Percentiles rank a stretch among this genome's conserved stretches.
Evolutionary conservation across 92 coral and sea anemone species (phyloP).

Genomic region (Heliopora coerulea): DNA sequence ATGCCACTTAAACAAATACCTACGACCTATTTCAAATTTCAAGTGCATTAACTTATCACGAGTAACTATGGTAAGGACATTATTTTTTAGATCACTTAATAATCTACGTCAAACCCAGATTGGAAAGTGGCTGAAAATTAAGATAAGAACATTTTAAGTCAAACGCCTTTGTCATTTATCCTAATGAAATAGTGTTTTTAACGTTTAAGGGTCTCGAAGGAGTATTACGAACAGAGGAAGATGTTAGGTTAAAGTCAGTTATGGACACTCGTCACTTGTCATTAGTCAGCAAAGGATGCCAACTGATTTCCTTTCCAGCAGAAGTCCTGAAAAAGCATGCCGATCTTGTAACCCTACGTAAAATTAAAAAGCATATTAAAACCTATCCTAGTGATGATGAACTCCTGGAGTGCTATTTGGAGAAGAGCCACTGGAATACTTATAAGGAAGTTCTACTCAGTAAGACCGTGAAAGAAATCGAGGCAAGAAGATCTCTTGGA

Average conservation of each 20-base stretch:
- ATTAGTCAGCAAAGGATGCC: constrained; percentile 85
- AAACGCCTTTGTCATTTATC: too few species aligned
- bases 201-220: constrained; percentile 31
- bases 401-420: constrained; percentile 69
- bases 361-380: constrained; percentile 51
- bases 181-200: neutral
- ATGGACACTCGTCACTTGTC: constrained; percentile 55
- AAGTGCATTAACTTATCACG: too few species aligned
- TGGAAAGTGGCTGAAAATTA: too few species aligned
- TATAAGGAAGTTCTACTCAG: constrained; percentile 67
- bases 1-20: too few species aligned
- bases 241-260: neutral
- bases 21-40: too few species aligned
- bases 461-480: constrained; percentile 17
- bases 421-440: constrained; percentile 82
- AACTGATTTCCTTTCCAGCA: constrained; percentile 73
- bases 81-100: too few species aligned
- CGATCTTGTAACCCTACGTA: constrained; percentile 59
- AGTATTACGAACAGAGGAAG: constrained; percentile 12
- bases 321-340: constrained; percentile 63
- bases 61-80: too few species aligned
- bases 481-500: neutral
- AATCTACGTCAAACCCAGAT: too few species aligned
- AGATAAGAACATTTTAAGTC: too few species aligned
- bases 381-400: constrained; percentile 70